phyloP scores from a whole-genome alignment of 2,888 invertebrate species.

The Hirtodrosophila histrioides region DNA sequence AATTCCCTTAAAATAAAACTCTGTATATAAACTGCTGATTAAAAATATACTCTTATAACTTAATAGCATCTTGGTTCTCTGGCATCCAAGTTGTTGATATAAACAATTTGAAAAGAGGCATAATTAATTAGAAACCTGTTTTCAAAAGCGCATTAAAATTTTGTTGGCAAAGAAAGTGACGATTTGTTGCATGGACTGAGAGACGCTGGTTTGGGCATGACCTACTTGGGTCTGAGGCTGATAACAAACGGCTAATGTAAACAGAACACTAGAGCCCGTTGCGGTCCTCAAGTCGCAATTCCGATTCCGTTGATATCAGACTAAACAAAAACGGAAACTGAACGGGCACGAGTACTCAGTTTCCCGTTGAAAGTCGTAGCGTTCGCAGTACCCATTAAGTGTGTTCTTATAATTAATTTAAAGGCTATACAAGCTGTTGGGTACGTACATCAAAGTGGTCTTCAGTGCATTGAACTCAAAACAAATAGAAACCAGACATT shows the following conservation, averaged over 20 bases:
- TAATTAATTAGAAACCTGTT: constrained; percentile 41
- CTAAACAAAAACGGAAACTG: constrained; percentile 70
- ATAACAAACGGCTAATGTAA: constrained; percentile 48
- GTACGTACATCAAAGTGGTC: constrained; percentile 39
- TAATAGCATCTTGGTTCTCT: neutral
- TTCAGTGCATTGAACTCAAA: constrained; percentile 15
- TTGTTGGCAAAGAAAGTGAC: constrained; percentile 20
- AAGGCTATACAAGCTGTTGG: constrained; percentile 17
- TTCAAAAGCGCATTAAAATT: constrained; percentile 10
- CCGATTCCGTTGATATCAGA: constrained; percentile 39
- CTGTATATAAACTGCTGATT: no score
- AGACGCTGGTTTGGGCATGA: constrained; percentile 39
- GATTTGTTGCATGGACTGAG: constrained; percentile 8
- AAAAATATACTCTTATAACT: no score
- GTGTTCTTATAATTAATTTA: constrained; percentile 1
- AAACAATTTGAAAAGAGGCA: neutral
- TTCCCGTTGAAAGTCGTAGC: constrained; percentile 51
- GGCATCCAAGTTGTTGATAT: neutral
- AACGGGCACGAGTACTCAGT: constrained; percentile 47
- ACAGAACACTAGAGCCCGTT: constrained; percentile 35
- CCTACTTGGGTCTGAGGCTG: constrained; percentile 44
- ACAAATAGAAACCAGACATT: neutral
- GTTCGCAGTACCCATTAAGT: constrained; percentile 43
- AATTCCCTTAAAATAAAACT: no score
- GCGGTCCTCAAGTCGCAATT: constrained; percentile 27